phyloP scores from a whole-genome alignment of 2,113 vertebrate genomes.

The Meriones unguiculatus region DNA sequence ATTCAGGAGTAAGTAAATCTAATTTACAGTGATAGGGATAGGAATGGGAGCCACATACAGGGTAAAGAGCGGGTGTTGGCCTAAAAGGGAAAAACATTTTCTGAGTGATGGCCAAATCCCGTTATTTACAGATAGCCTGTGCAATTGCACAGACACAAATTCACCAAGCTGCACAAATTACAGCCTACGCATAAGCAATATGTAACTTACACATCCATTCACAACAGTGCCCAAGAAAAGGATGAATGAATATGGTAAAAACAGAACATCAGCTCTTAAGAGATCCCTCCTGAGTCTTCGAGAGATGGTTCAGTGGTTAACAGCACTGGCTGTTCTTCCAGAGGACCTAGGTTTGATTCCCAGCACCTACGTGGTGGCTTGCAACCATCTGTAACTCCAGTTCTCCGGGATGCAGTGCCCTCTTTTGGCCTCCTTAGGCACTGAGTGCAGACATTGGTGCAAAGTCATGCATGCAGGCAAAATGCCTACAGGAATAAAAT shows the following conservation, averaged over 20 bases:
- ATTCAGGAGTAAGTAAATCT: not conserved
- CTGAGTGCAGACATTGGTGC: not conserved
- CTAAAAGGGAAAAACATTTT: not conserved
- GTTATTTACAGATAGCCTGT: not conserved
- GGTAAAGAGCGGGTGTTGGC: not conserved
- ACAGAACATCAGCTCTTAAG: not conserved
- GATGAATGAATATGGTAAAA: not conserved
- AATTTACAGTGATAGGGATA: not conserved
- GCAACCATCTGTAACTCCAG: not conserved
- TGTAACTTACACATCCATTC: not conserved
- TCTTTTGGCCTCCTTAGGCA: not conserved
- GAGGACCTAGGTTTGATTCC: not conserved
- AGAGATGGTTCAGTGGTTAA: not conserved
- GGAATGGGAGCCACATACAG: not conserved
- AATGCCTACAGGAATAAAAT: not conserved
- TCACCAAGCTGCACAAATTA: not conserved
- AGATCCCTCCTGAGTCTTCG: not conserved
- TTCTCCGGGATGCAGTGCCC: not conserved
- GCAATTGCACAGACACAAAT: not conserved
- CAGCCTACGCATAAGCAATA: not conserved
- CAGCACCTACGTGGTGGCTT: not conserved
- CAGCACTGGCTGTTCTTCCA: not conserved
- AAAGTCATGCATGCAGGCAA: not conserved
- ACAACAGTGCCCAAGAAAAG: not conserved
- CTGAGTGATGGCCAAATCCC: not conserved